Evolutionary conservation across 1,140 invertebrate genomes (phyloP).

Genomic region (Aphis gossypii): DNA sequence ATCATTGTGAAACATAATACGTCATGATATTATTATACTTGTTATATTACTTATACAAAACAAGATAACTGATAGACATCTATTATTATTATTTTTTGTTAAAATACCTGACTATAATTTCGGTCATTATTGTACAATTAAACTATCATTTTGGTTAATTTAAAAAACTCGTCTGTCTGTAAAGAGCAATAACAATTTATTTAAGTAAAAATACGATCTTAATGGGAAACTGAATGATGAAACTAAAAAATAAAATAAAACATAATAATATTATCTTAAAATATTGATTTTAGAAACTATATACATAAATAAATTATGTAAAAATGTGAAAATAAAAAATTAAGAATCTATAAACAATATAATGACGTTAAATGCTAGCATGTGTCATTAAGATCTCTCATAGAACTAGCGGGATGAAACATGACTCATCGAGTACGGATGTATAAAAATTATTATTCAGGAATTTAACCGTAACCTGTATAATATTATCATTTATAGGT

Average conservation of each 20-base stretch:
- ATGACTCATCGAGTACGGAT: neutral
- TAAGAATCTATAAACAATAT: neutral
- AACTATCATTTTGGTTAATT: neutral
- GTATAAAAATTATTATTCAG: constrained; percentile 29
- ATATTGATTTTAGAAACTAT: neutral
- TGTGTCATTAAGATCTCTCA: constrained; percentile 1
- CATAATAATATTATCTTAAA: neutral
- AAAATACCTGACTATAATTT: neutral
- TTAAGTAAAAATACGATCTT: neutral
- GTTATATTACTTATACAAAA: neutral
- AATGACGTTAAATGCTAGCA: neutral
- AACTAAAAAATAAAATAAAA: neutral
- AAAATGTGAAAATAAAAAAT: neutral
- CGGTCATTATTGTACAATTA: neutral
- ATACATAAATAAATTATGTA: neutral
- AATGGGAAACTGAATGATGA: neutral
- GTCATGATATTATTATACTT: neutral
- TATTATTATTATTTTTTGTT: neutral
- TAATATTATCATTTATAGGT: neutral
- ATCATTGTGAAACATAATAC: neutral
- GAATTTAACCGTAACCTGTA: neutral
- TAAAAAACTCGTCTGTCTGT: neutral
- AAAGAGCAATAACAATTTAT: neutral
- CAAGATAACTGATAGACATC: neutral
- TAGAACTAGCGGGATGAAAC: neutral